Conservation (phyloP, 2,797 vertebrate species). For the Coendou prehensilis region DNA sequence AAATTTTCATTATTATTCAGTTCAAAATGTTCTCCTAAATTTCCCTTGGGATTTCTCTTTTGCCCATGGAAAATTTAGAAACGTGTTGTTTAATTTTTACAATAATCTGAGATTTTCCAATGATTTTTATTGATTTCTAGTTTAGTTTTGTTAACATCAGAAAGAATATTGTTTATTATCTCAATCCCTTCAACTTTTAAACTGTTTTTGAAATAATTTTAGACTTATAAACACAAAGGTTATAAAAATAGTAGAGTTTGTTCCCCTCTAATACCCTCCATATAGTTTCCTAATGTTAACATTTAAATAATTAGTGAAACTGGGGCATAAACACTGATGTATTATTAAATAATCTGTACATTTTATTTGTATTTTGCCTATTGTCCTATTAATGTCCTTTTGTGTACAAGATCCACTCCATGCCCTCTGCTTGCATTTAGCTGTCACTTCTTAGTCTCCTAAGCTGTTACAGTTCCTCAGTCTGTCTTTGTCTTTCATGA, state of each 20-base stretch:
- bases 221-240: not conserved
- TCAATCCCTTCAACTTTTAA: conserved; percentile 24
- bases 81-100: conserved; percentile 17
- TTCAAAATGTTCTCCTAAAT: conserved; percentile 22
- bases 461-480: not conserved
- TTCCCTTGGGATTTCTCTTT: conserved; percentile 10
- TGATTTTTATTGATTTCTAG: conserved; percentile 28
- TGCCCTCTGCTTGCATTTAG: not conserved
- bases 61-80: conserved; percentile 15
- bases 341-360: not conserved
- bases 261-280: not conserved
- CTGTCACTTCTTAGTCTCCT: not conserved
- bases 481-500: not conserved
- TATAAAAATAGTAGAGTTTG: not conserved
- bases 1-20: conserved; percentile 40
- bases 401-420: not conserved
- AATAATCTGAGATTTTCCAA: not conserved
- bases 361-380: not conserved
- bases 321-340: not conserved
- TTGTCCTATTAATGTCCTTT: not conserved
- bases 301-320: not conserved
- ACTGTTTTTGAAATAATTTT: conserved; percentile 62
- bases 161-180: not conserved
- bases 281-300: not conserved
- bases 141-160: conserved; percentile 15